Evolutionary conservation across 2,797 vertebrate genomes (phyloP).

Genomic region (Natrix natrix): DNA sequence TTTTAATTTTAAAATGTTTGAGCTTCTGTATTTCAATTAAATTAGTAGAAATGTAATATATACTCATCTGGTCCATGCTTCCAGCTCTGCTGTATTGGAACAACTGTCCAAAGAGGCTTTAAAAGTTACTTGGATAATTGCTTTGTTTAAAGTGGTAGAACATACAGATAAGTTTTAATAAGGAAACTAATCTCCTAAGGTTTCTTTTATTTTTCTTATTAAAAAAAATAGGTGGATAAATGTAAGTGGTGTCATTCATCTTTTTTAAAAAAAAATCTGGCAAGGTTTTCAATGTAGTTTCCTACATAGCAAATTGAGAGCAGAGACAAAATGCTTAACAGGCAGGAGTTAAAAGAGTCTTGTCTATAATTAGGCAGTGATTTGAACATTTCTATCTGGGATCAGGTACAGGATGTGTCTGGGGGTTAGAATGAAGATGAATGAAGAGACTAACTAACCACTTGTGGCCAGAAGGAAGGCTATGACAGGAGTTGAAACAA

Average conservation of each 20-base stretch:
- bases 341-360: not conserved
- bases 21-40: slow-evolving; percentile 8
- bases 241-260: not conserved
- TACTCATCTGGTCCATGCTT: not conserved
- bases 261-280: not conserved
- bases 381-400: not conserved
- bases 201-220: not conserved
- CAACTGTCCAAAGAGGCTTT: slow-evolving; percentile 4
- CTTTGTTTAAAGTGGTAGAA: not conserved
- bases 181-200: not conserved
- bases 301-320: not conserved
- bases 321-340: not conserved
- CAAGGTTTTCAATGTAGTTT: not conserved
- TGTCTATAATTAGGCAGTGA: not conserved
- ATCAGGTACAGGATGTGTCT: not conserved
- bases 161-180: slow-evolving; percentile 1
- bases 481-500: not conserved
- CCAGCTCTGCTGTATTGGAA: not conserved
- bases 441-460: not conserved
- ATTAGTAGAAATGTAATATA: not conserved
- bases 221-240: not conserved
- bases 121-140: slow-evolving; percentile 32
- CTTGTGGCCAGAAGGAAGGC: not conserved
- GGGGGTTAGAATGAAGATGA: not conserved
- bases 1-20: slow-evolving; percentile 16